Conservation (phyloP, 2,113 vertebrate species). For the Lathamus discolor region DNA sequence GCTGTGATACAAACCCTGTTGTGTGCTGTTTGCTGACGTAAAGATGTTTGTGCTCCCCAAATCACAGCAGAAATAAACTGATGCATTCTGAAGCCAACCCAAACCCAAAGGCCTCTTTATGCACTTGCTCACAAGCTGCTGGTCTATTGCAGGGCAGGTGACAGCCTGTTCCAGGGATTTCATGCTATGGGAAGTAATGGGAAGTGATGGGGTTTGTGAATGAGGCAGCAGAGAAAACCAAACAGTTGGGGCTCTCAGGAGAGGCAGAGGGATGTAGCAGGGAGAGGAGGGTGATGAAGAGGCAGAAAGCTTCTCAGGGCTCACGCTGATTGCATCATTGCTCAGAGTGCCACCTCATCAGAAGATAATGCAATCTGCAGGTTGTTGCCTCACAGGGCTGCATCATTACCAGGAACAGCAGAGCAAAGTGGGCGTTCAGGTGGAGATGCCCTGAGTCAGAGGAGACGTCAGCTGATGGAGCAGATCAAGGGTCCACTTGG, state of each 20-base stretch:
- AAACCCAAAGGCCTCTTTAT: neutral
- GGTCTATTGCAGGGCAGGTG: neutral
- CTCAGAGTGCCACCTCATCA: neutral
- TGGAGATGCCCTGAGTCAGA: constrained; percentile 58
- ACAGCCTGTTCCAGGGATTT: neutral
- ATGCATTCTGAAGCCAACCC: neutral
- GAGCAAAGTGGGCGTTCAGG: constrained; percentile 48
- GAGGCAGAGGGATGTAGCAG: neutral
- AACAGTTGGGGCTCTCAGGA: neutral
- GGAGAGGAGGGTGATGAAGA: neutral
- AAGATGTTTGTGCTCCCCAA: neutral
- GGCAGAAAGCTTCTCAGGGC: neutral
- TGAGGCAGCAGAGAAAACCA: neutral
- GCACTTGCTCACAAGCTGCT: neutral
- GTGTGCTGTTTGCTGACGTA: neutral
- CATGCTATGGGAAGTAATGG: neutral
- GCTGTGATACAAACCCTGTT: accelerated
- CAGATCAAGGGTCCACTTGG: neutral
- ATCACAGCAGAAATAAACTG: neutral
- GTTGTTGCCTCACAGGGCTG: constrained; percentile 5
- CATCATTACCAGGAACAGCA: constrained; percentile 49
- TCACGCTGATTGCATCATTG: neutral
- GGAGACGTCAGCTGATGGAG: constrained; percentile 4
- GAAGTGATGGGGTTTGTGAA: neutral
- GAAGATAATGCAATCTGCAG: neutral